A percentile compares a stretch with the other conserved stretches of the same genome.
Conservation (phyloP, 64 coral and sea anemone species). For the Porites lutea region DNA sequence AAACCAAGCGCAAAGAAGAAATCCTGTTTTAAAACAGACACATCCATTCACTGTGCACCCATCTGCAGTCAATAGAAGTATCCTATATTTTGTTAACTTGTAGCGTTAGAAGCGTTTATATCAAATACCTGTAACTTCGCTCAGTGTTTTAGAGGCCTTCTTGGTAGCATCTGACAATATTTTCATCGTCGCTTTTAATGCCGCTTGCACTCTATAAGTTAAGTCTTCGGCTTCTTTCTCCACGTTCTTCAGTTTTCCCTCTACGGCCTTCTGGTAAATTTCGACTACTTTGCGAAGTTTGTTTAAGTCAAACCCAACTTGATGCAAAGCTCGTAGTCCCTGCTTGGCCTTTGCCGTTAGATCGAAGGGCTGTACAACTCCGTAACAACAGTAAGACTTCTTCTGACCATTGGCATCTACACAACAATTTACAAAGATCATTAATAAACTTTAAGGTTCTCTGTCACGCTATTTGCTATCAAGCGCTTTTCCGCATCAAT, state of each 20-base stretch:
- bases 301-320: constrained; percentile 22
- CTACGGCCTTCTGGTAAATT: constrained; percentile 8
- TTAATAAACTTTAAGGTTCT: too few species aligned
- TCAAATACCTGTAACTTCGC: constrained; percentile 63
- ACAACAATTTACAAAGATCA: neutral
- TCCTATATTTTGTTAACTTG: too few species aligned
- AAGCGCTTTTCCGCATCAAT: too few species aligned
- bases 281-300: constrained; percentile 14
- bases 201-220: constrained; percentile 49
- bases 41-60: too few species aligned
- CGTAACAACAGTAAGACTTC: constrained; percentile 36
- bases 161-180: constrained; percentile 59
- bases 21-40: neutral
- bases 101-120: neutral
- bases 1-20: too few species aligned
- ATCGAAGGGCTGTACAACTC: constrained; percentile 15
- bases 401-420: constrained; percentile 17
- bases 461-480: too few species aligned
- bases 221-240: constrained; percentile 59
- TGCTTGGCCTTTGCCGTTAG: constrained; percentile 37
- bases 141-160: constrained; percentile 58
- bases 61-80: neutral
- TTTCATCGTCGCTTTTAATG: constrained; percentile 42
- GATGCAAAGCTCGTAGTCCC: constrained; percentile 18
- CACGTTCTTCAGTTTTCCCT: constrained; percentile 63